Evolutionary conservation across 2,797 vertebrate species (phyloP).

Genomic region (Sebastes glaucus): DNA sequence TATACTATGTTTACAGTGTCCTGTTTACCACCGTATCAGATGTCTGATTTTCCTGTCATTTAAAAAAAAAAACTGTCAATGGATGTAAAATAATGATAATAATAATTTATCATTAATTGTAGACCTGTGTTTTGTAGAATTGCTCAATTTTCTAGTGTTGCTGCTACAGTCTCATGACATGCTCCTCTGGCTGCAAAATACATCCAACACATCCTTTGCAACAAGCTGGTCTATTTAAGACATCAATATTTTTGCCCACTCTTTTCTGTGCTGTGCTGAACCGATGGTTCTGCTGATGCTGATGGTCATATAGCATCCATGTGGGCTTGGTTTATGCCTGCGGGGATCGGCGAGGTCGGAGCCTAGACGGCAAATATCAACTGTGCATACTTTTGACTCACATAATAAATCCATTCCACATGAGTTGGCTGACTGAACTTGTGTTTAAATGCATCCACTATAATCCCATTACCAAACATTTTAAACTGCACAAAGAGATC

Average conservation of each 20-base stretch:
- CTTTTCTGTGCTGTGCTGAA: not conserved
- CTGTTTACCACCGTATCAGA: not conserved
- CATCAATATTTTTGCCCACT: not conserved
- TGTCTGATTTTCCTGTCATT: not conserved
- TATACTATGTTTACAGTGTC: too few species aligned
- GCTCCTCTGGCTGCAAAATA: not conserved
- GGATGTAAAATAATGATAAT: not conserved
- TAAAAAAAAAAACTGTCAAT: not conserved
- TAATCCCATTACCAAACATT: constrained; percentile 43
- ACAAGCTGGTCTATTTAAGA: not conserved
- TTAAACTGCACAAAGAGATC: constrained; percentile 31
- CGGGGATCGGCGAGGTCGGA: not conserved
- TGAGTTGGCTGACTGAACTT: constrained; percentile 25
- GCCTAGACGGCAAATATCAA: constrained; percentile 54
- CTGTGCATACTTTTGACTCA: constrained; percentile 60
- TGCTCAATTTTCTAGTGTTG: not conserved
- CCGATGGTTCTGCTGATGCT: not conserved
- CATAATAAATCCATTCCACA: constrained; percentile 36
- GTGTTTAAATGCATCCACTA: constrained; percentile 35
- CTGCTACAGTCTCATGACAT: not conserved
- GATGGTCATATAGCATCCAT: constrained; percentile 10
- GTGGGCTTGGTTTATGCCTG: not conserved
- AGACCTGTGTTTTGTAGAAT: not conserved
- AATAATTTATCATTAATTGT: not conserved
- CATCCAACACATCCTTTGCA: not conserved